A percentile compares a stretch with the other conserved stretches of the same genome.
Conservation (phyloP, 23 tunicate species). For the Styela clava region DNA sequence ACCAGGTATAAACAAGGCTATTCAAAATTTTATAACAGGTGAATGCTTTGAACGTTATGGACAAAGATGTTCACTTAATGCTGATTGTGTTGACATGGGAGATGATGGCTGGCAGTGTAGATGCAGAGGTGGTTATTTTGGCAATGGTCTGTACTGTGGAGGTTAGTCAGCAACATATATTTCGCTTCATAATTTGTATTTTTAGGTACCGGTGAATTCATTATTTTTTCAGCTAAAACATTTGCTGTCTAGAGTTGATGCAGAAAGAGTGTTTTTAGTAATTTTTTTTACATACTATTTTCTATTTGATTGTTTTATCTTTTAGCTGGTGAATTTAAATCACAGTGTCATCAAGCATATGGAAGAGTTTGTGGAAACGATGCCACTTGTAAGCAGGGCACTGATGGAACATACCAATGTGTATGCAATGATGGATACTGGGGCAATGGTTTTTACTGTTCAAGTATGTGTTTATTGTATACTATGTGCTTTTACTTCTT, state of each 20-base stretch:
- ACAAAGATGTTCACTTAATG: background rate
- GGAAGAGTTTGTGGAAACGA: background rate
- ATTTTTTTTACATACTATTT: too few relatives aligned
- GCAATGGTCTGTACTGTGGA: conserved; percentile 19
- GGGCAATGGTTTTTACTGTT: conserved; percentile 3
- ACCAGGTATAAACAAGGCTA: too few relatives aligned
- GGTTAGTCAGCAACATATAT: too few relatives aligned
- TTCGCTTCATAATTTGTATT: too few relatives aligned
- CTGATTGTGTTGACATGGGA: background rate
- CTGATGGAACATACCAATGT: conserved; percentile 1
- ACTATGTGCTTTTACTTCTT: too few relatives aligned
- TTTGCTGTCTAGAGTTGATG: too few relatives aligned
- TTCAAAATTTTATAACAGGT: background rate
- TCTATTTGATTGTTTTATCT: too few relatives aligned
- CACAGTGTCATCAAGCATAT: background rate
- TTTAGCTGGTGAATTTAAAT: background rate
- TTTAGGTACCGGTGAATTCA: too few relatives aligned
- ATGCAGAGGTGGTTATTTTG: conserved; percentile 23
- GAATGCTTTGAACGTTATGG: conserved; percentile 2
- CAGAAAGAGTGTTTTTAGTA: too few relatives aligned
- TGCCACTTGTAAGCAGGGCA: background rate
- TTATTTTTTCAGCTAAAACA: too few relatives aligned
- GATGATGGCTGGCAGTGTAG: conserved; percentile 1
- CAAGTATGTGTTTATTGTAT: background rate
- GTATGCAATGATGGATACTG: background rate